phyloP scores from a whole-genome alignment of 1,140 invertebrate species.

The Hycleus phaleratus region DNA sequence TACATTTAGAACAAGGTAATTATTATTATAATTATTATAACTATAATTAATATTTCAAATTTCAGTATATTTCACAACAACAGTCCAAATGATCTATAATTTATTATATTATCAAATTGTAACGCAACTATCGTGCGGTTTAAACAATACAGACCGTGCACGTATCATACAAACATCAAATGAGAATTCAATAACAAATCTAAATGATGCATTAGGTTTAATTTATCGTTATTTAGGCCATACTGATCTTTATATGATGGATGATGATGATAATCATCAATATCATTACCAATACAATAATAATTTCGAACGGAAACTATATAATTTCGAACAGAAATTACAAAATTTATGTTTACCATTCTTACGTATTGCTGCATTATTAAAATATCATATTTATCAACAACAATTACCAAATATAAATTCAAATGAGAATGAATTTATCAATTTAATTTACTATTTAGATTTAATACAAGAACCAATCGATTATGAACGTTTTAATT shows the following conservation, averaged over 20 bases:
- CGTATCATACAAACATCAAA: constrained; percentile 25
- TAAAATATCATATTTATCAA: constrained; percentile 80
- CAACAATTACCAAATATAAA: constrained; percentile 65
- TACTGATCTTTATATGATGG: constrained; percentile 47
- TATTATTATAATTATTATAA: neutral
- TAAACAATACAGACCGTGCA: constrained; percentile 48
- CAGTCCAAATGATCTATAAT: constrained; percentile 82
- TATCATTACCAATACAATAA: too few relatives aligned
- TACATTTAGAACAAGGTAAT: constrained; percentile 76
- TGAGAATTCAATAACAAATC: constrained; percentile 24
- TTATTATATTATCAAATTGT: constrained; percentile 83
- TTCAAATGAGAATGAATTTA: constrained; percentile 59
- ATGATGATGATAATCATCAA: constrained; percentile 25
- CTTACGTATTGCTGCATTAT: constrained; percentile 70
- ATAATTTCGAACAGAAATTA: constrained; percentile 43
- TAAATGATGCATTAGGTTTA: constrained; percentile 39
- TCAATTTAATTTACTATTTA: constrained; percentile 64
- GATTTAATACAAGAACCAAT: constrained; percentile 62
- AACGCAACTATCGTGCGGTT: constrained; percentile 58
- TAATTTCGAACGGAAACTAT: neutral
- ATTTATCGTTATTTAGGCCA: constrained; percentile 45
- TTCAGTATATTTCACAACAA: constrained; percentile 77
- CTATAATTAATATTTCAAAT: constrained; percentile 17
- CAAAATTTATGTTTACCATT: constrained; percentile 76
- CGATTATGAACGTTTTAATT: constrained; percentile 58